A percentile compares a stretch with the other conserved stretches of the same genome.
phyloP scores from a whole-genome alignment of 1,140 invertebrate genomes.

The Polypedilum vanderplanki region DNA sequence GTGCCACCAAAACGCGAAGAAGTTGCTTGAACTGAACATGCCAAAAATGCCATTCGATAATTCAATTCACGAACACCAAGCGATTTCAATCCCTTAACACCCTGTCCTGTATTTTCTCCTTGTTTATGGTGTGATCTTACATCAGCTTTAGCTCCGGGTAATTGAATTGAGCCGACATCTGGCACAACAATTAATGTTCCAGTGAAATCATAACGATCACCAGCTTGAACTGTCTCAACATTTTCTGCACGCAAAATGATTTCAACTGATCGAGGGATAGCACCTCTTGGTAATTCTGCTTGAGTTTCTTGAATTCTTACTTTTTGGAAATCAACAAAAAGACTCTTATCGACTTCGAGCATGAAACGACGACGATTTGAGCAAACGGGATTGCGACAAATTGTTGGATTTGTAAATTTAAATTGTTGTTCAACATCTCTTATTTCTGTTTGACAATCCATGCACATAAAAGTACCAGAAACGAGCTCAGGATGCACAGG shows the following conservation, averaged over 20 bases:
- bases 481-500: constrained; percentile 95
- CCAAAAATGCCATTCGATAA: constrained; percentile 91
- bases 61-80: constrained; percentile 93
- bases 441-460: constrained; percentile 93
- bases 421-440: constrained; percentile 98
- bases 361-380: constrained; percentile 84
- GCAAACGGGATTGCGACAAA: constrained; percentile 94
- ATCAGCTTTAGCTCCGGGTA: constrained; percentile 81
- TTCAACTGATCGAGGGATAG: constrained; percentile 94
- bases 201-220: constrained; percentile 90
- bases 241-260: constrained; percentile 92
- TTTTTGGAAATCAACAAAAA: constrained; percentile 99
- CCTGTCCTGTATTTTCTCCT: constrained; percentile 70
- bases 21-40: constrained; percentile 82
- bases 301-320: constrained; percentile 97
- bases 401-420: constrained; percentile 91
- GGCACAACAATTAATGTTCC: constrained; percentile 97
- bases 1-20: constrained; percentile 76
- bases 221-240: constrained; percentile 90
- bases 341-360: constrained; percentile 86
- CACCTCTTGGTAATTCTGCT: constrained; percentile 90
- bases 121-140: constrained; percentile 63
- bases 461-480: constrained; percentile 86
- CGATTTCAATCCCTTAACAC: constrained; percentile 84
- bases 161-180: constrained; percentile 80